phyloP scores from a whole-genome alignment of 2,888 invertebrate species.

The Trachelus stipa region DNA sequence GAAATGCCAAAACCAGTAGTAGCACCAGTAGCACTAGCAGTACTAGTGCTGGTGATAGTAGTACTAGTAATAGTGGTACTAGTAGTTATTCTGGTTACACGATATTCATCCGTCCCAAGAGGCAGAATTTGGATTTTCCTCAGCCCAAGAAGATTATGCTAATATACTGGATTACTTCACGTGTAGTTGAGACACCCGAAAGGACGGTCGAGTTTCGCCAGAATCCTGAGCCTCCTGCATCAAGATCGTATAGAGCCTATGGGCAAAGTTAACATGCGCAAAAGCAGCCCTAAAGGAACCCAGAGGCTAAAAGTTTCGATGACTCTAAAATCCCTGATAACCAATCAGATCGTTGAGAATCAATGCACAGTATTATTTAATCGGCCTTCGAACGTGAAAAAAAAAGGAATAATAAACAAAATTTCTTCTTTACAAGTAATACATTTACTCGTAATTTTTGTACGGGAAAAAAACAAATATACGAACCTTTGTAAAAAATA shows the following conservation, averaged over 20 bases:
- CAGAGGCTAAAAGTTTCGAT: background rate
- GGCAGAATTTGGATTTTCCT: slow-evolving; percentile 10
- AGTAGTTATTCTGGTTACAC: background rate
- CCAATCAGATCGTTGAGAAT: background rate
- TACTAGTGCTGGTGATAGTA: background rate
- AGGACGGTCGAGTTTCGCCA: background rate
- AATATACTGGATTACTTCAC: slow-evolving; percentile 33
- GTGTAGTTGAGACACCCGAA: slow-evolving; percentile 25
- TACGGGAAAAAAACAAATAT: background rate
- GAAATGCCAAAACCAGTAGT: background rate
- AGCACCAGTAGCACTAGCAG: background rate
- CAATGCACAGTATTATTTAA: background rate
- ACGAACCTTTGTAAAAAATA: background rate
- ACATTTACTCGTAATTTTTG: background rate
- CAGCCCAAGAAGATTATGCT: slow-evolving; percentile 33
- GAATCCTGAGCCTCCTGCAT: background rate
- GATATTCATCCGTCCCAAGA: background rate
- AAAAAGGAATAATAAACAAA: background rate
- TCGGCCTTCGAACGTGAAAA: background rate
- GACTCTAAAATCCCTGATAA: background rate
- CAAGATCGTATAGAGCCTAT: background rate
- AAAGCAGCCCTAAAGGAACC: background rate
- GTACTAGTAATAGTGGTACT: no score
- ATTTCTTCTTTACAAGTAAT: no score
- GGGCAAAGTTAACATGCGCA: background rate